Conservation (phyloP, 2,888 invertebrate genomes). For the Tupiocoris notatus region DNA sequence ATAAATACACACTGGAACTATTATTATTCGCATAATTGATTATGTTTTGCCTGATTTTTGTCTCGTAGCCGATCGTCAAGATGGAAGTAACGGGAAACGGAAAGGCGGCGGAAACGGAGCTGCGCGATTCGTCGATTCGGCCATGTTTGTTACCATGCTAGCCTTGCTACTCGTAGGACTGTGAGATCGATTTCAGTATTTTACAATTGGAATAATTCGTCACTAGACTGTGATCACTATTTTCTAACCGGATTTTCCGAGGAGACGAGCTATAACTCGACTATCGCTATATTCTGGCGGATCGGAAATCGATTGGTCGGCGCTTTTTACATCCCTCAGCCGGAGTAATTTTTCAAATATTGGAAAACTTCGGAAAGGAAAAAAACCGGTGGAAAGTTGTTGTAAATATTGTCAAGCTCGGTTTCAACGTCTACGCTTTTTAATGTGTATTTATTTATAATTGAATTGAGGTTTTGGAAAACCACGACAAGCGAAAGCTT, state of each 20-base stretch:
- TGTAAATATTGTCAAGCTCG: not conserved
- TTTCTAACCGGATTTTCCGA: not conserved
- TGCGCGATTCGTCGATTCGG: not conserved
- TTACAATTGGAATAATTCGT: not conserved
- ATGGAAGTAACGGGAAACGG: not conserved
- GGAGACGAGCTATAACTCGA: not conserved
- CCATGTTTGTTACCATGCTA: constrained; percentile 5
- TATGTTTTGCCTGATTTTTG: not conserved
- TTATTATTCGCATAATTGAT: not conserved
- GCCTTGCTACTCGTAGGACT: constrained; percentile 4
- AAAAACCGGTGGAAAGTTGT: too few species aligned
- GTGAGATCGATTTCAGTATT: not conserved
- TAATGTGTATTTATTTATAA: too few species aligned
- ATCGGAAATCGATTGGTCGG: constrained; percentile 21
- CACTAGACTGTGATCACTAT: not conserved
- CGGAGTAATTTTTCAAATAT: not conserved
- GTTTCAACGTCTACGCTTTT: too few species aligned
- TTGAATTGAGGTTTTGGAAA: too few species aligned
- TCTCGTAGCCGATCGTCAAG: not conserved
- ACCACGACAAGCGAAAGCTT: not conserved
- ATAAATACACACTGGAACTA: constrained; percentile 16
- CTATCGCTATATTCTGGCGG: not conserved
- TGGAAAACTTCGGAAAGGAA: too few species aligned
- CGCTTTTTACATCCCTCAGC: not conserved
- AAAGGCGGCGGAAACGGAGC: not conserved